These are phyloP conservation scores for Hippocampus guttulatus DNA, from an alignment of 2,113 vertebrate species.

Conservation along the genomic window DNA sequence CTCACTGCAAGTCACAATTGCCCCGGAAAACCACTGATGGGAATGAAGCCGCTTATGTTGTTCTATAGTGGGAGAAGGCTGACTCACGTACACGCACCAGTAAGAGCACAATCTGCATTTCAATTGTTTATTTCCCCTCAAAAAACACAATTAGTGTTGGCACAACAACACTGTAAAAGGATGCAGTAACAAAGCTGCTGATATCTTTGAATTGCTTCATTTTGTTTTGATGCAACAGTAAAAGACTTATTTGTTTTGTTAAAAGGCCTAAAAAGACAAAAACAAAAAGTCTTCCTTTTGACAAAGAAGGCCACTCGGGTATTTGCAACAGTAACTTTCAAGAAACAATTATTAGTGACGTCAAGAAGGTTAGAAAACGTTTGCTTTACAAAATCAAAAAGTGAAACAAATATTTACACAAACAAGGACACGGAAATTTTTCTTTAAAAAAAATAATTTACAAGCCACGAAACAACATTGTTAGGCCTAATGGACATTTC, in stretches of 20 bases:
- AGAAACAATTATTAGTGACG: constrained; percentile 45
- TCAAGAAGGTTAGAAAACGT: constrained; percentile 65
- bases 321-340: constrained; percentile 46
- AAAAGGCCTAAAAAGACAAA: constrained; percentile 51
- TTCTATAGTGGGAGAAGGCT: neutral
- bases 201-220: constrained; percentile 41
- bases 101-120: constrained; percentile 26
- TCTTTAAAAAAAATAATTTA: constrained; percentile 75
- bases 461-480: constrained; percentile 53
- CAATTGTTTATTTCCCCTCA: constrained; percentile 70
- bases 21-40: neutral
- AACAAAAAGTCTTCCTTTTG: constrained; percentile 28
- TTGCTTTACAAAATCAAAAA: constrained; percentile 56
- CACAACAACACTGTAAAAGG: constrained; percentile 60
- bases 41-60: neutral
- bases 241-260: constrained; percentile 27
- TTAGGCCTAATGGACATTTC: constrained; percentile 63
- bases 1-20: neutral
- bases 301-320: constrained; percentile 51
- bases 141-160: constrained; percentile 58
- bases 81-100: neutral
- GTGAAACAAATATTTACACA: constrained; percentile 67
- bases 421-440: constrained; percentile 44
- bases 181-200: constrained; percentile 49
- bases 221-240: constrained; percentile 33